A percentile compares a stretch with the other conserved stretches of the same genome.
phyloP scores from a whole-genome alignment of 2,888 invertebrate genomes.

The Tetragonisca angustula region DNA sequence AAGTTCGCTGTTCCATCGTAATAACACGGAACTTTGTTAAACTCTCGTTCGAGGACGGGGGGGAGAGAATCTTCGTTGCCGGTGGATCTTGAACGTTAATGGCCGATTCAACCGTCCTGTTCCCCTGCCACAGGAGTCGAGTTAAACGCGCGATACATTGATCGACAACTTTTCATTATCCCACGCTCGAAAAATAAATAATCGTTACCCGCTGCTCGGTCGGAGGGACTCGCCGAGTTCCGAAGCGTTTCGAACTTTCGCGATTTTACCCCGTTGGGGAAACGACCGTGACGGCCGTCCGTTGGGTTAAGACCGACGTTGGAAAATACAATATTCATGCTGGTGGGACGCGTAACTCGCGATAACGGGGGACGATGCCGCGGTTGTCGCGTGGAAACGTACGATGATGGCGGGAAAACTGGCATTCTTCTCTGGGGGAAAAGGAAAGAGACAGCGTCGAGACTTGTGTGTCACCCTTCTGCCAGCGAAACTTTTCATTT shows the following conservation, averaged over 20 bases:
- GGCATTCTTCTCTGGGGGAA: not conserved
- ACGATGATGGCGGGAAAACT: not conserved
- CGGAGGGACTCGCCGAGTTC: not conserved
- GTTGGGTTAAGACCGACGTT: not conserved
- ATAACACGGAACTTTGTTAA: constrained; percentile 72
- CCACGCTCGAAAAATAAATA: not conserved
- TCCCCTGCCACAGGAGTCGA: not conserved
- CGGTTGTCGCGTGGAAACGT: not conserved
- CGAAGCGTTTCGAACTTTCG: not conserved
- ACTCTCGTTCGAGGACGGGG: constrained; percentile 57
- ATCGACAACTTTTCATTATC: constrained; percentile 21
- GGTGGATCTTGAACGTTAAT: constrained; percentile 57
- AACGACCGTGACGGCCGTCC: no score
- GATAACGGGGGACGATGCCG: not conserved
- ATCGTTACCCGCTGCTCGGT: not conserved
- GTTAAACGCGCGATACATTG: constrained; percentile 49
- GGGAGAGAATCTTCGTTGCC: constrained; percentile 56
- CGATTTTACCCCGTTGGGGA: not conserved
- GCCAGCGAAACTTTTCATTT: no score
- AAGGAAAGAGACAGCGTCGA: not conserved
- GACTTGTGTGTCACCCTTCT: no score
- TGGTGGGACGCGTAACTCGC: not conserved
- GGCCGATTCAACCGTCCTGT: constrained; percentile 50
- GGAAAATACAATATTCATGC: not conserved
- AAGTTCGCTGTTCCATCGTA: constrained; percentile 69